Conservation (phyloP, 2,888 invertebrate species). For the Muscina levida region DNA sequence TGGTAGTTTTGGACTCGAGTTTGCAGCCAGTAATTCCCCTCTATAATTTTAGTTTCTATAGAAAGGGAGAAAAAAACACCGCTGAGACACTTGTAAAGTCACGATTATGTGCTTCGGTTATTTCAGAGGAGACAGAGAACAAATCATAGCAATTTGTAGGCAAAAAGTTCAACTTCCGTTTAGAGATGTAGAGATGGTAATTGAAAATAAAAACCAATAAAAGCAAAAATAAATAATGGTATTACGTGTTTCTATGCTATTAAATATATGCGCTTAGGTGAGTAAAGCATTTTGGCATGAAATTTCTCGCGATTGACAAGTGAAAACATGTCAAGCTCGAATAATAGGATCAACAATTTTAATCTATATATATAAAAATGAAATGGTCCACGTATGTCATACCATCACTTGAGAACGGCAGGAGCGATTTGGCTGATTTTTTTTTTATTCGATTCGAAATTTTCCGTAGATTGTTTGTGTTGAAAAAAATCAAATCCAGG, state of each 20-base stretch:
- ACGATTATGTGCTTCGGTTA: conserved; percentile 5
- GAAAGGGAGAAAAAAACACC: too few species aligned
- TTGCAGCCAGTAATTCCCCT: conserved; percentile 37
- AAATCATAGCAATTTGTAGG: background rate
- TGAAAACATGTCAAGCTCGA: background rate
- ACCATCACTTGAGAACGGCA: too few species aligned
- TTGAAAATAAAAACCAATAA: background rate
- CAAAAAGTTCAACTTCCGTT: conserved; percentile 41
- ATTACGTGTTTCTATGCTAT: background rate
- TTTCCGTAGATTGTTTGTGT: too few species aligned
- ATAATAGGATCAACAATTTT: too few species aligned
- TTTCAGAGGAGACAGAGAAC: too few species aligned
- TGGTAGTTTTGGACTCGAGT: background rate
- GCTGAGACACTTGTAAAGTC: conserved; percentile 40
- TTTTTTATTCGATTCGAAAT: too few species aligned
- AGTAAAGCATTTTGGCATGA: background rate
- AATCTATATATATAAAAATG: too few species aligned
- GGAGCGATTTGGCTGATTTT: too few species aligned
- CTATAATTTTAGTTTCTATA: conserved; percentile 6
- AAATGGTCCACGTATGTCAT: too few species aligned
- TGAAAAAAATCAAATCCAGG: too few species aligned
- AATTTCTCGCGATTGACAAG: background rate
- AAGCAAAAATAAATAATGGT: background rate
- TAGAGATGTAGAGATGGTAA: background rate
- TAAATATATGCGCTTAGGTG: too few species aligned